phyloP scores from a whole-genome alignment of 2,797 vertebrate genomes.

The Eutrigla gurnardus region DNA sequence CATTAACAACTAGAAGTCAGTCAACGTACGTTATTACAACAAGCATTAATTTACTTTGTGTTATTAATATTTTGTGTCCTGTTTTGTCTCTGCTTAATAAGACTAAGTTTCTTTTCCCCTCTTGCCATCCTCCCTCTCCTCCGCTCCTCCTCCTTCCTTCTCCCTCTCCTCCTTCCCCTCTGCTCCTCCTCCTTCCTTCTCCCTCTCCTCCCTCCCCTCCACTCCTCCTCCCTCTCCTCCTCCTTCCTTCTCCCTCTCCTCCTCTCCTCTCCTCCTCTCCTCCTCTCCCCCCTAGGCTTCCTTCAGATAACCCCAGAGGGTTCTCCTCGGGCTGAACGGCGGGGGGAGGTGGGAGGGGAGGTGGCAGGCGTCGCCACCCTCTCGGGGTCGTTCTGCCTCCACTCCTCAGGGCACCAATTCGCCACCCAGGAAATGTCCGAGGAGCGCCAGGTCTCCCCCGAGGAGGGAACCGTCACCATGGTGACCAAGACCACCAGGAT shows the following conservation, averaged over 20 bases:
- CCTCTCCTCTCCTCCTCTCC: background rate
- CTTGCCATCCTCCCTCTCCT: constrained; percentile 7
- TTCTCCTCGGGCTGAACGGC: constrained; percentile 76
- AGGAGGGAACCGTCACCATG: constrained; percentile 67
- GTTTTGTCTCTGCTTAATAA: constrained; percentile 59
- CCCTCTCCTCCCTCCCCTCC: constrained; percentile 11
- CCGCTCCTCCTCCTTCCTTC: background rate
- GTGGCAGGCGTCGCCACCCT: constrained; percentile 75
- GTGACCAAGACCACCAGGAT: constrained; percentile 80
- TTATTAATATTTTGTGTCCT: constrained; percentile 30
- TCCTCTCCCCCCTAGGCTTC: constrained; percentile 60
- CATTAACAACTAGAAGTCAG: background rate
- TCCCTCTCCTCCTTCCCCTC: background rate
- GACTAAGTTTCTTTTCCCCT: constrained; percentile 60
- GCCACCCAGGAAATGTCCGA: constrained; percentile 70
- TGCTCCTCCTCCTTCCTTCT: constrained; percentile 58
- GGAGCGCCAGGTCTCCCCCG: constrained; percentile 70
- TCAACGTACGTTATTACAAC: too few relatives aligned
- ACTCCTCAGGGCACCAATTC: constrained; percentile 83
- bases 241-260: constrained; percentile 59
- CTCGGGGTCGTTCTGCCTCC: constrained; percentile 81
- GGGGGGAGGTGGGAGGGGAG: constrained; percentile 74
- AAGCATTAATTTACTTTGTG: background rate
- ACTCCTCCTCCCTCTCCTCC: constrained; percentile 53
- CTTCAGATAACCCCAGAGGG: constrained; percentile 81